phyloP scores from a whole-genome alignment of 2,888 invertebrate genomes.

The Ophion obscuratus region DNA sequence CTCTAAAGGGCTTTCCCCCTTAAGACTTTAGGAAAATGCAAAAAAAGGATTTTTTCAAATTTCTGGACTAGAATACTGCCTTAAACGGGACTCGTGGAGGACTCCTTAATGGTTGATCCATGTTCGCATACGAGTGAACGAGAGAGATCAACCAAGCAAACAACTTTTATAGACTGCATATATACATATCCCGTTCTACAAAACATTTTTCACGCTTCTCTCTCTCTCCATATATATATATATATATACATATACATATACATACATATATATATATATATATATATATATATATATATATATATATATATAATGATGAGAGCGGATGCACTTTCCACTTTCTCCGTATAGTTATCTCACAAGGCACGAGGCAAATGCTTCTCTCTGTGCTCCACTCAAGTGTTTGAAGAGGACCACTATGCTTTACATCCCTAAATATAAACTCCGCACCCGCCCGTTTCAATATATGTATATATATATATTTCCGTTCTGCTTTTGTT shows the following conservation, averaged over 20 bases:
- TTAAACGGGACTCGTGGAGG: background rate
- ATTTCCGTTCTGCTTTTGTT: conserved; percentile 47
- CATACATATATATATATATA: background rate
- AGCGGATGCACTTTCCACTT: conserved; percentile 46
- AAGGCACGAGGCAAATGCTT: conserved; percentile 24
- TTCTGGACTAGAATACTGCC: too few relatives aligned
- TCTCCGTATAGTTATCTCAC: conserved; percentile 52
- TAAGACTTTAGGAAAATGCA: too few relatives aligned
- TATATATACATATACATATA: too few relatives aligned
- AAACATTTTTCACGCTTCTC: background rate
- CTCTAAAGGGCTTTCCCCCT: too few relatives aligned
- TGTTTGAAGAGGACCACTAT: conserved; percentile 27
- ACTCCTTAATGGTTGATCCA: conserved; percentile 1
- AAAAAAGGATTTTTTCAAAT: too few relatives aligned
- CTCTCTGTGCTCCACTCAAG: conserved; percentile 23
- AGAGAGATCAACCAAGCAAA: conserved; percentile 21
- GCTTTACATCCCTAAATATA: conserved; percentile 69
- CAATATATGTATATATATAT: conserved; percentile 7
- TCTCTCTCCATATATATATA: too few relatives aligned
- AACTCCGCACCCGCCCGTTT: conserved; percentile 54
- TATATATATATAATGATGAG: background rate
- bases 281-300: background rate
- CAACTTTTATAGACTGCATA: conserved; percentile 33
- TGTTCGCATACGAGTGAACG: conserved; percentile 20
- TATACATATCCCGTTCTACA: background rate